These are phyloP conservation scores for Epinotia nisella DNA, from an alignment of 2,888 invertebrate genomes.

Conservation along the genomic window DNA sequence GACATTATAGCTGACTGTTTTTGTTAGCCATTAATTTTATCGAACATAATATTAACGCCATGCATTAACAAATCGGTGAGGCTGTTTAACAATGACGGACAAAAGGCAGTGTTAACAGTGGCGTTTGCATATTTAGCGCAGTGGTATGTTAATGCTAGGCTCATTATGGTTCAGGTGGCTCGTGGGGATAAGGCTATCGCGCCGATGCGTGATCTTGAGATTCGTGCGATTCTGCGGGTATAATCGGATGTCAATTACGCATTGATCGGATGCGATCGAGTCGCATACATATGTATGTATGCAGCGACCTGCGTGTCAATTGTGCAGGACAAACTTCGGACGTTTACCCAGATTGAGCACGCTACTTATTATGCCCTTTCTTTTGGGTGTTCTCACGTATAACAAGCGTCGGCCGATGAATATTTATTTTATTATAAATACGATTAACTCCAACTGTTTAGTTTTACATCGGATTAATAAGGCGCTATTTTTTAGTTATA, in stretches of 20 bases:
- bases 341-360: constrained; percentile 28
- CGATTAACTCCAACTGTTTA: neutral
- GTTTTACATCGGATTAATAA: neutral
- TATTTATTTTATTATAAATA: constrained; percentile 3
- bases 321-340: constrained; percentile 30
- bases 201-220: constrained; percentile 76
- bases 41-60: constrained; percentile 28
- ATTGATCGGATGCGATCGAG: constrained; percentile 70
- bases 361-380: constrained; percentile 5
- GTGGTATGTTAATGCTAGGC: constrained; percentile 69
- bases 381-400: constrained; percentile 8
- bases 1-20: constrained; percentile 56
- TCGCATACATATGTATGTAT: constrained; percentile 79
- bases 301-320: constrained; percentile 61
- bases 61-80: constrained; percentile 39
- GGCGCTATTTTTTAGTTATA: neutral
- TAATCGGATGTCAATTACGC: constrained; percentile 82
- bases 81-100: constrained; percentile 30
- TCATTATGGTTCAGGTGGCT: constrained; percentile 74
- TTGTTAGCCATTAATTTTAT: constrained; percentile 51
- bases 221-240: constrained; percentile 57
- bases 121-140: constrained; percentile 41
- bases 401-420: constrained; percentile 11
- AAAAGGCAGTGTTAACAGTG: constrained; percentile 38
- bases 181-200: constrained; percentile 76